Percentiles rank a stretch among this genome's conserved stretches.
Conservation (phyloP, 2,888 invertebrate species). For the Nymphalis c-album region DNA sequence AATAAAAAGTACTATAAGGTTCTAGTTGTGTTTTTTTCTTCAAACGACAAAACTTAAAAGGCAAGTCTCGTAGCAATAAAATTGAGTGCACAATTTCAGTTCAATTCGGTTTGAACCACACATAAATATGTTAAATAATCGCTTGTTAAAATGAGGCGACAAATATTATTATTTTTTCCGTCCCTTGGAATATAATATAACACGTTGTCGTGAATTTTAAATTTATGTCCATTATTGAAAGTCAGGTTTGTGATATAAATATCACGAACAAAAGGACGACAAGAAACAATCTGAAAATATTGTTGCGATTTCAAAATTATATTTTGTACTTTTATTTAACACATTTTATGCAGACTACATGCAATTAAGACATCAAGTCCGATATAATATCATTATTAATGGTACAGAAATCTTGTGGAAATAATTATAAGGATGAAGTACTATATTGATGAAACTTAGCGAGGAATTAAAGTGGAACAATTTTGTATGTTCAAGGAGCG, state of each 20-base stretch:
- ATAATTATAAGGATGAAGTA: conserved; percentile 29
- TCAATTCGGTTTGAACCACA: no score
- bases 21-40: no score
- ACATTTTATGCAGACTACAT: no score
- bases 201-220: not conserved
- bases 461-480: conserved; percentile 41
- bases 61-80: no score
- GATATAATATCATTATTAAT: not conserved
- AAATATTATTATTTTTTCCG: not conserved
- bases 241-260: not conserved
- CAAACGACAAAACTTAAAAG: no score
- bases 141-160: no score
- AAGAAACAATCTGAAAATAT: not conserved
- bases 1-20: no score
- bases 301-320: not conserved
- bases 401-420: conserved; percentile 12
- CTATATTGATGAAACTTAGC: conserved; percentile 26
- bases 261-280: not conserved
- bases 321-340: not conserved
- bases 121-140: no score
- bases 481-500: conserved; percentile 52
- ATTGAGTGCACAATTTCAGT: no score
- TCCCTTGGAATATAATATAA: not conserved
- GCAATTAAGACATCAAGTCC: no score
- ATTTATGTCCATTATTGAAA: not conserved